Evolutionary conservation across 2,888 invertebrate genomes (phyloP), one percentile per base, ranked within the genome.

Genomic region (Brachypterus glaber): DNA sequence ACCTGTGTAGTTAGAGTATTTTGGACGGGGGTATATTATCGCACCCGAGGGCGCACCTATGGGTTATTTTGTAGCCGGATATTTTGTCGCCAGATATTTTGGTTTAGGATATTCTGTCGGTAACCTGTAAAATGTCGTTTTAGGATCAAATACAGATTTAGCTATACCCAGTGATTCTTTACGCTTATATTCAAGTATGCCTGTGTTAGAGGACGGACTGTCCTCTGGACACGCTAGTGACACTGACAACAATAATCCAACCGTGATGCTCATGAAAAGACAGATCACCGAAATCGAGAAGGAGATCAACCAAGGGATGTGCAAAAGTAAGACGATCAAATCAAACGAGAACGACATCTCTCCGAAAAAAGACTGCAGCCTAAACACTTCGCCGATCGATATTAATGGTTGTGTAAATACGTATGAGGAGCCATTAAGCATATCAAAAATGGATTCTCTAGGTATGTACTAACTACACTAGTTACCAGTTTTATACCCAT

Each of bases 171-270:
- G 73, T 29, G 77, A 77, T 59, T 74, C 76, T 55, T 70, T 78
- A 25, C 74, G 76, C 62, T 74, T 76, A 66, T 83, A 74, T 66
- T 79, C 78, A 33, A 79, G 79, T 53, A 85, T 95, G 84, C 95
- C 95, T 0, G 82, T 90, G 11, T 76, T 95, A 30, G 92, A 93
- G 61, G 95, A 95, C 64, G 93, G 92, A 0, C 70, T 95, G 39
- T 92, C 92, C 2, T 92, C 92, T 24, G 92, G 92, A 2, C 92
- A 92, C 60, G 89, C 83, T 1, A 91, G 91, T 45, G 93, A 93
- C 59, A 85, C 81, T 0, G 93, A 93, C 67, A 88, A 88, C 61
- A 87, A 88, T 59, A 88, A 87, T 64, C 82, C 78, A 13, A 77
- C 78, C n/a, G 74, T 77, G 33, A 69, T 72, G 66, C 58, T 72